Base-by-base conservation (phyloP, 2,113 vertebrate species). In the Melozone crissalis region DNA sequence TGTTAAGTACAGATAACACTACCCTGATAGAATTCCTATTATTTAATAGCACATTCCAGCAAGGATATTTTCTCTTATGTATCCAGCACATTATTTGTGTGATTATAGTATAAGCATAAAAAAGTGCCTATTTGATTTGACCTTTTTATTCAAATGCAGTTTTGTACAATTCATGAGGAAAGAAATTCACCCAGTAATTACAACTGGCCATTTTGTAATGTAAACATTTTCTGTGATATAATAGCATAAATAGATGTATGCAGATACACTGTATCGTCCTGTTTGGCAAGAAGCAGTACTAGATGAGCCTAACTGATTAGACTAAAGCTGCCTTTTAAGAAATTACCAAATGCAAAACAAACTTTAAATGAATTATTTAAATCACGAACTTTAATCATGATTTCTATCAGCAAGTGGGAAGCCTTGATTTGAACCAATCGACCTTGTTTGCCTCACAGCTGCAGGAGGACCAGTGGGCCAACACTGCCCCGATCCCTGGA, bases 281-380 rank as follows among this genome's bases (percentile, higher is more conserved):
- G 61, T 65, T 84, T 9, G 61, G 41, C 84, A 93, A 86, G 59
- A 27, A 74, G 11, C 16, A 82, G 44, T 15, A 76, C 46, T 5
- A 73, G 52, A 57, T 75, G 13, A 91, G 57, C 62, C 73, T 28
- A 33, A 47, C 19, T 62, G 57, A 68, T 49, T 15, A 54, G 8
- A 93, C 43, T 47, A 55, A 91, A 46, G 16, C 35, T 78, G 44
- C 44, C 76, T 82, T 49, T 89, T 44, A 47, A 90, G 43, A 77
- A 89, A 89, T n/a, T 20, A 89, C 11, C 44, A 84, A 89, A 94
- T 33, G 41, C 69, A 94, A 95, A 89, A 52, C 21, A 68, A 87
- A 89, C 58, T 43, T 81, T 68, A 75, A 37, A 52, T 80, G 2
- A 87, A 89, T 69, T 89, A 91, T 74, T 90, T 91, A 90, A 84